A percentile compares a stretch with the other conserved stretches of the same genome.
phyloP scores from a whole-genome alignment of 2,113 vertebrate genomes.

The Triplophysa tibetana region DNA sequence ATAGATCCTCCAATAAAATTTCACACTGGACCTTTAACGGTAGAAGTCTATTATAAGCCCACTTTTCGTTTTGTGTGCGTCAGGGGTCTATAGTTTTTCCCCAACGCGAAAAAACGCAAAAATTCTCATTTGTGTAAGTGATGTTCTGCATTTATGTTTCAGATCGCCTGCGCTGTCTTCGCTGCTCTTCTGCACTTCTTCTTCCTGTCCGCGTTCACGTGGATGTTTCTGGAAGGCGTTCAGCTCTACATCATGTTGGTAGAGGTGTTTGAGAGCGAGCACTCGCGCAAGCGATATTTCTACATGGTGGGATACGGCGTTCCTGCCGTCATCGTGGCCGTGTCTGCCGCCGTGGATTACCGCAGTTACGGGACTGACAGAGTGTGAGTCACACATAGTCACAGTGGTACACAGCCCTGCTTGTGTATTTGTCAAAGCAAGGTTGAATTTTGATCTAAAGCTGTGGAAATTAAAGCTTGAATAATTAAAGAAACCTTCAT shows the following conservation, averaged over 20 bases:
- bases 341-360: conserved; percentile 94
- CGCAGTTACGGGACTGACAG: conserved; percentile 94
- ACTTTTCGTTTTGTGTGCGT: too few relatives aligned
- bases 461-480: conserved; percentile 90
- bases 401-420: not conserved
- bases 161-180: conserved; percentile 95
- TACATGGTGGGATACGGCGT: conserved; percentile 95
- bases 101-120: too few relatives aligned
- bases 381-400: conserved; percentile 81
- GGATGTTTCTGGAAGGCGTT: conserved; percentile 98
- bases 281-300: conserved; percentile 92
- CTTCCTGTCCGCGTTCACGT: conserved; percentile 97
- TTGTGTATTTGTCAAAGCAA: conserved; percentile 63
- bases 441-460: conserved; percentile 80
- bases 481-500: conserved; percentile 92
- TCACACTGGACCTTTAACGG: too few relatives aligned
- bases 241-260: conserved; percentile 99
- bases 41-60: too few relatives aligned
- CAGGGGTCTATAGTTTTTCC: too few relatives aligned
- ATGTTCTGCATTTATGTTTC: conserved; percentile 26
- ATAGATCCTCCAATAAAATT: too few relatives aligned
- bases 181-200: conserved; percentile 98
- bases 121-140: not conserved
- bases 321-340: conserved; percentile 90
- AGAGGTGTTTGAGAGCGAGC: conserved; percentile 97